phyloP scores from a whole-genome alignment of 2,888 invertebrate genomes.

The Meiosimyza platycephala region DNA sequence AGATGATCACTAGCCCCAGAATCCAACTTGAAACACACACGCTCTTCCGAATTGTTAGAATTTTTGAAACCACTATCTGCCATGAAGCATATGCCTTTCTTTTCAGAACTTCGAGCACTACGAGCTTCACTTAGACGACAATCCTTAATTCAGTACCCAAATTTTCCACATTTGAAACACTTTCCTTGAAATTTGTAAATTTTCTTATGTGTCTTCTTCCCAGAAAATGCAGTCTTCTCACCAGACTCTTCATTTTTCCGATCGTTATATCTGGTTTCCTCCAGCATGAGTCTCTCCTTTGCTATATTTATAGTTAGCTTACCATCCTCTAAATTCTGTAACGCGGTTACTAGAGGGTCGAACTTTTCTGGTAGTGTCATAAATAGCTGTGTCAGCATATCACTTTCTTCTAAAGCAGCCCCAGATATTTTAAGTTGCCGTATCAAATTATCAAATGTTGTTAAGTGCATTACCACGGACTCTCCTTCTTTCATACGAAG shows the following conservation, averaged over 20 bases:
- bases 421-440: conserved; percentile 29
- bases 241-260: too few relatives aligned
- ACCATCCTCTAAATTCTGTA: conserved; percentile 12
- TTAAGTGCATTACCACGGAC: conserved; percentile 7
- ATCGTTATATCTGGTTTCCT: too few relatives aligned
- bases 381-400: conserved; percentile 27
- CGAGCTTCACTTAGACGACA: too few relatives aligned
- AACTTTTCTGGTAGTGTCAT: conserved; percentile 31
- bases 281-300: too few relatives aligned
- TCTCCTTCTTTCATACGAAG: conserved; percentile 32
- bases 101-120: too few relatives aligned
- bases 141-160: too few relatives aligned
- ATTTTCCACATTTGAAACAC: too few relatives aligned
- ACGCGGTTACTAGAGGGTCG: conserved; percentile 25
- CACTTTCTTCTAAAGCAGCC: conserved; percentile 27
- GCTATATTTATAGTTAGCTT: too few relatives aligned
- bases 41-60: not conserved
- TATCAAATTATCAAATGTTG: conserved; percentile 30
- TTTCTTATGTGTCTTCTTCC: too few relatives aligned
- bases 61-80: not conserved
- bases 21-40: not conserved
- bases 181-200: too few relatives aligned
- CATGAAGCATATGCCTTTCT: too few relatives aligned
- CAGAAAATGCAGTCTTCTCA: too few relatives aligned
- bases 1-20: not conserved